Evolutionary conservation across 2,888 invertebrate genomes (phyloP), one percentile per base, ranked within the genome.

Genomic region (Drosophila multiciliata): DNA sequence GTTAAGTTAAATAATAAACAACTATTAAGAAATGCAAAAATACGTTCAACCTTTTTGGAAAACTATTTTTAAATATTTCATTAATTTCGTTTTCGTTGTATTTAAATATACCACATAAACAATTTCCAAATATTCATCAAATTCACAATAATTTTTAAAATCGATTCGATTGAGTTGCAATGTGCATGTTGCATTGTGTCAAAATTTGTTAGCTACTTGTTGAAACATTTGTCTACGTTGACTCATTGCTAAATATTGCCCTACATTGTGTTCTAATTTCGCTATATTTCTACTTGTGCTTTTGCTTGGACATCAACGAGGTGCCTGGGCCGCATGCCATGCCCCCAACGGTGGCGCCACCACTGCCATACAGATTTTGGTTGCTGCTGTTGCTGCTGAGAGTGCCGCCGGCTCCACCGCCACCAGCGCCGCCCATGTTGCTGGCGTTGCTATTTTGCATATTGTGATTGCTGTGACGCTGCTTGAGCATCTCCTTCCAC

Each of bases 401-500:
- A 40, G 35, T 32, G 26, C 48, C 20, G 29, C 29, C 48, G 3
- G 59, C 55, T 4, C 36, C 48, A 7, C 40, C 66, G 1, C 32
- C 23, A 11, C 38, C 49, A 5, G 42, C 61, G 15, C 42, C 55
- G 26, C 35, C 58, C 3, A 66, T n/a, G 17, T 55, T 72, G 48
- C 57, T 52, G 35, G 61, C 45, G 49, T 54, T 66, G 15, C 40
- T 32, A 17, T 48, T 57, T 1, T 33, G 62, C 2, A 76, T 15
- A n/a, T 75, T 88, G 69, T 82, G 86, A 52, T 79, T 85, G 52
- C 48, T 83, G 75, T 88, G 87, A 4, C 89, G 91, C 57, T 92
- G 92, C 66, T 91, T 92, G 3, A 92, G 66, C 76, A 91, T 91
- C 71, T 97, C 97, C 77, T 95, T 95, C 96, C 97, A 97, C 89